phyloP scores from a whole-genome alignment of 2,797 vertebrate genomes.

The Rhinogobio ventralis region DNA sequence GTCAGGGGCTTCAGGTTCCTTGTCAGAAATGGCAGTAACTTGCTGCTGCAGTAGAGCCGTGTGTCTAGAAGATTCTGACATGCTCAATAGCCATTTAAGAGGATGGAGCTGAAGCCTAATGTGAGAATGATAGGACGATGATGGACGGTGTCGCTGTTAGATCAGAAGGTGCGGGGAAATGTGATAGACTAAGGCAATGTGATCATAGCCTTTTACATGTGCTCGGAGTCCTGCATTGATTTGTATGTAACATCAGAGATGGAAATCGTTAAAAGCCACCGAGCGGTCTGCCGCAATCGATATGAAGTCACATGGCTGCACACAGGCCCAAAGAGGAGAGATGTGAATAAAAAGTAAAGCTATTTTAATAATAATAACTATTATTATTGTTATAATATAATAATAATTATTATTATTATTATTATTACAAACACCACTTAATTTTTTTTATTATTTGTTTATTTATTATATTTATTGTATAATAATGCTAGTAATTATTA shows the following conservation, averaged over 20 bases:
- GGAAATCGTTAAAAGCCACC: constrained; percentile 44
- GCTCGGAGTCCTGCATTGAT: constrained; percentile 1
- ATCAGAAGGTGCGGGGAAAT: constrained; percentile 35
- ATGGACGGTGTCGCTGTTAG: constrained; percentile 1
- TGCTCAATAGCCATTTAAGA: constrained; percentile 34
- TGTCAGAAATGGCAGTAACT: constrained; percentile 30
- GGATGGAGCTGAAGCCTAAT: constrained; percentile 11
- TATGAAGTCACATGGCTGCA: constrained; percentile 54
- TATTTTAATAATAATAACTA: constrained; percentile 53
- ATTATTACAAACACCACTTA: background rate
- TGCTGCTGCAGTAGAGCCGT: constrained; percentile 31
- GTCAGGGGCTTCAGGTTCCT: constrained; percentile 5
- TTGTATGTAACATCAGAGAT: constrained; percentile 42
- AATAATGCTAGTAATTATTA: background rate
- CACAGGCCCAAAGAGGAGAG: constrained; percentile 37
- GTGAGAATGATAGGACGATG: constrained; percentile 29
- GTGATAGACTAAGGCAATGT: constrained; percentile 24
- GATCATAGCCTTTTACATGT: constrained; percentile 34
- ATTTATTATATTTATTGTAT: background rate
- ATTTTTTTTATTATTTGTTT: no score
- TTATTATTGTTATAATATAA: background rate
- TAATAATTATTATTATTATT: background rate
- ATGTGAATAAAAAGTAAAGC: constrained; percentile 62
- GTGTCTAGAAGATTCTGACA: constrained; percentile 35
- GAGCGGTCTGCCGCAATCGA: constrained; percentile 41